These are phyloP conservation scores for Coboldia fuscipes DNA, from an alignment of 1,140 invertebrate species.

Conservation along the genomic window DNA sequence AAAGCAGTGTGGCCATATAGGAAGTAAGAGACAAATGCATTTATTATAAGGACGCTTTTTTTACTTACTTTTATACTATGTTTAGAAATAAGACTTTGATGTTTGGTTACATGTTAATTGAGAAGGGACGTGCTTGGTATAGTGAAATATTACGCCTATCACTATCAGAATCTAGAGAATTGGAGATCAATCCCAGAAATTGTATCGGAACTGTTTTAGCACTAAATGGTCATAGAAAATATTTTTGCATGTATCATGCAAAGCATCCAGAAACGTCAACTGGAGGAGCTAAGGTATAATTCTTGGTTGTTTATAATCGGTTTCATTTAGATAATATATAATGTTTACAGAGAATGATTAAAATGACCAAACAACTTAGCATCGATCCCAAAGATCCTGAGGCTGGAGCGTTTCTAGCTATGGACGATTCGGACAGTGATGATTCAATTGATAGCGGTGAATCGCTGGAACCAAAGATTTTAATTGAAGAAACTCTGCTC, in stretches of 20 bases:
- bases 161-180: slow-evolving; percentile 52
- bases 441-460: slow-evolving; percentile 37
- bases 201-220: slow-evolving; percentile 93
- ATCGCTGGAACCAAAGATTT: slow-evolving; percentile 11
- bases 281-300: slow-evolving; percentile 30
- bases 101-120: slow-evolving; percentile 82
- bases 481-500: slow-evolving; percentile 51
- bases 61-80: slow-evolving; percentile 6
- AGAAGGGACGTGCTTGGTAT: slow-evolving; percentile 85
- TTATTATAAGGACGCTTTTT: slow-evolving; percentile 2
- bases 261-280: slow-evolving; percentile 48
- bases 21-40: slow-evolving; percentile 35
- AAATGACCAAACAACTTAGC: slow-evolving; percentile 36
- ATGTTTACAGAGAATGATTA: slow-evolving; percentile 31
- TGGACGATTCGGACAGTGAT: slow-evolving; percentile 41
- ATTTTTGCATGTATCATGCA: slow-evolving; percentile 97
- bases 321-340: no score
- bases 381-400: slow-evolving; percentile 35
- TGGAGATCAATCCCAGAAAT: slow-evolving; percentile 89
- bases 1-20: slow-evolving; percentile 86
- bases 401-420: slow-evolving; percentile 61
- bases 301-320: background rate
- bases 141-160: slow-evolving; percentile 67
- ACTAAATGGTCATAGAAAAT: slow-evolving; percentile 86
- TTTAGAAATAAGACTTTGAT: slow-evolving; percentile 69